Percentiles rank a stretch among this genome's conserved stretches.
Conservation (phyloP, 2,888 invertebrate species). For the Onthophagus sagittarius region DNA sequence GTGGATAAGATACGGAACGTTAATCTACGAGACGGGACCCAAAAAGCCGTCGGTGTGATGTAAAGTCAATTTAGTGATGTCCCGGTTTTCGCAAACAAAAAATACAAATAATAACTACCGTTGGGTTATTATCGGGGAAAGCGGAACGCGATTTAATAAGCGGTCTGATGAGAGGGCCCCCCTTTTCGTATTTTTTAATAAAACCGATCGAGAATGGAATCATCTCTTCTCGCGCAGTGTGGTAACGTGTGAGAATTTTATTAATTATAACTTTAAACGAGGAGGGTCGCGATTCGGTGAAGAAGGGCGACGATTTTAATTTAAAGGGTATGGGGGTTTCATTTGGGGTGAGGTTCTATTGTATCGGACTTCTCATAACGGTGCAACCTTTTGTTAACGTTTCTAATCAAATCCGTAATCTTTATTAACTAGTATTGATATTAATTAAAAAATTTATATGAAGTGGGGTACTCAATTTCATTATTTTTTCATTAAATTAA, state of each 20-base stretch:
- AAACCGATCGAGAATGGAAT: not conserved
- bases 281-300: not conserved
- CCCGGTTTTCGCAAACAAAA: not conserved
- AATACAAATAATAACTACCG: not conserved
- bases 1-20: not conserved
- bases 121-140: not conserved
- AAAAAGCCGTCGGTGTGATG: not conserved
- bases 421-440: not conserved
- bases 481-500: too few species aligned
- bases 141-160: not conserved
- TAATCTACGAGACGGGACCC: not conserved
- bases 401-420: not conserved
- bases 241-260: not conserved
- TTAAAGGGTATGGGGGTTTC: not conserved
- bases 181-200: not conserved
- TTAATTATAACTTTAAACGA: not conserved
- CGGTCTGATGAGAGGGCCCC: not conserved
- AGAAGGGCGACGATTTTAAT: not conserved
- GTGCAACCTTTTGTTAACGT: not conserved
- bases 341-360: not conserved
- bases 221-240: not conserved
- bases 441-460: not conserved
- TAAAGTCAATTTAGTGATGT: not conserved
- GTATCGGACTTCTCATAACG: not conserved
- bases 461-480: too few species aligned